phyloP scores from a whole-genome alignment of 2,888 invertebrate genomes.

The Idaea biselata region DNA sequence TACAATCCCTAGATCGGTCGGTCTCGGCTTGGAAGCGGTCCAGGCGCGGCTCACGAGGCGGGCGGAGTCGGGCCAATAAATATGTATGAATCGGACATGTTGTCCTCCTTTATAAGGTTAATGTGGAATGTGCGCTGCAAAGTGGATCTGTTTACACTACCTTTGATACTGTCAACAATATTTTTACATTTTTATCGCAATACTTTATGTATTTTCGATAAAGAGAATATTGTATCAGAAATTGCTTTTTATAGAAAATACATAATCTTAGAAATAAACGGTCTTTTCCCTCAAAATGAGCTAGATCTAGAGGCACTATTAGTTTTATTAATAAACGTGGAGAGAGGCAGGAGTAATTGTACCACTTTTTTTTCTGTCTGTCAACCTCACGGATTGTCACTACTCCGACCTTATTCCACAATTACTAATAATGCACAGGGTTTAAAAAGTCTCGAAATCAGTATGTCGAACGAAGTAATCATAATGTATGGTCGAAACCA shows the following conservation, averaged over 20 bases:
- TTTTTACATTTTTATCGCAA: not conserved
- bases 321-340: too few species aligned
- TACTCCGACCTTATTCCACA: too few species aligned
- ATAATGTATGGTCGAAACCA: too few species aligned
- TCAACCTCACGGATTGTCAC: too few species aligned
- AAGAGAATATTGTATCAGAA: not conserved
- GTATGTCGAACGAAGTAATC: too few species aligned
- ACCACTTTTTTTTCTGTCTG: too few species aligned
- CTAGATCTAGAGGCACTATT: too few species aligned
- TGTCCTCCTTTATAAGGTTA: conserved; percentile 34
- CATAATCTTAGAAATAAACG: too few species aligned
- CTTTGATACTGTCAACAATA: not conserved
- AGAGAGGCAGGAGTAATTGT: too few species aligned
- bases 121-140: not conserved
- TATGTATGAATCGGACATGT: conserved; percentile 54
- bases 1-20: conserved; percentile 16
- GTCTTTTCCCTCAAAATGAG: too few species aligned
- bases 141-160: not conserved
- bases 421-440: too few species aligned
- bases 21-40: conserved; percentile 43
- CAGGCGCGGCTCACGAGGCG: conserved; percentile 28
- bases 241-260: not conserved
- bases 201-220: not conserved
- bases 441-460: too few species aligned
- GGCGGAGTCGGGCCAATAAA: conserved; percentile 48